phyloP scores from a whole-genome alignment of 2,888 invertebrate species.

The Eupithecia dodoneata region DNA sequence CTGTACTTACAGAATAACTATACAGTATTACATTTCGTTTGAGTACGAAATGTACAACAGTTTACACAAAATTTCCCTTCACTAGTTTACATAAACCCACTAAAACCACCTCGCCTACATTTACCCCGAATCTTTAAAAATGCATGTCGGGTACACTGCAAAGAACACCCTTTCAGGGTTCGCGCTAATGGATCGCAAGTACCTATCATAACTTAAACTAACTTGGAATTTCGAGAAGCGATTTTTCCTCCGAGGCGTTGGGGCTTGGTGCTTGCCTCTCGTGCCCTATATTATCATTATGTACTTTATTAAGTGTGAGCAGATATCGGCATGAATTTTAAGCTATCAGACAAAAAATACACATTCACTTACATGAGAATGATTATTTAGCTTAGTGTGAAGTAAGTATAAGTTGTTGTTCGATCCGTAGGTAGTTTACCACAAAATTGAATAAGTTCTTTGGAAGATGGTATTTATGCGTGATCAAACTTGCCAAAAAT shows the following conservation, averaged over 20 bases:
- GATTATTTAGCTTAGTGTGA: too few species aligned
- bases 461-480: background rate
- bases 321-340: background rate
- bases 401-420: too few species aligned
- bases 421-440: too few species aligned
- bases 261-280: background rate
- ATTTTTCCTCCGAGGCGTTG: background rate
- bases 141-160: constrained; percentile 39
- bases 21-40: background rate
- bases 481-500: background rate
- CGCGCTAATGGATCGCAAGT: constrained; percentile 47
- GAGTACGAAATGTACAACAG: too few species aligned
- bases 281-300: background rate
- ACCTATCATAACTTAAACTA: constrained; percentile 34
- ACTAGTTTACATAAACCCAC: constrained; percentile 13
- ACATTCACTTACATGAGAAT: too few species aligned
- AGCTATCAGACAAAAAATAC: background rate
- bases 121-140: constrained; percentile 41
- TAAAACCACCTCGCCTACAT: constrained; percentile 25
- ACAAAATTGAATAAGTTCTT: background rate
- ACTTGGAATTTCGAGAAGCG: constrained; percentile 37
- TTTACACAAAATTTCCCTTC: background rate
- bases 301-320: background rate
- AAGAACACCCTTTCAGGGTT: constrained; percentile 45
- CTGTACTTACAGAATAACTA: background rate